A percentile compares a stretch with the other conserved stretches of the same genome.
Conservation (phyloP, 1,140 invertebrate species). For the Diorhabda sublineata region DNA sequence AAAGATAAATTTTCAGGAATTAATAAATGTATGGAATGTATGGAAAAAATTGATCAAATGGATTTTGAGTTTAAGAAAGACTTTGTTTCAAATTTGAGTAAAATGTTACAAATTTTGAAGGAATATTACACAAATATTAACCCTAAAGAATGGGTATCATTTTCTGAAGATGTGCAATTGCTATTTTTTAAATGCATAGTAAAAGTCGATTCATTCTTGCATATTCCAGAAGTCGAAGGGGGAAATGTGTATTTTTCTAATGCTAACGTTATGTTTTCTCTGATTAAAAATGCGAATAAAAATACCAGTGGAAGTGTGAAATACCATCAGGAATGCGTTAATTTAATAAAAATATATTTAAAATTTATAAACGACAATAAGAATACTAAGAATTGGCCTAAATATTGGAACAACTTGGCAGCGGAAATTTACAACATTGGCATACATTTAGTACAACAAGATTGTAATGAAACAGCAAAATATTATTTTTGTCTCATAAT, state of each 20-base stretch:
- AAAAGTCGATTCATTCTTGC: neutral
- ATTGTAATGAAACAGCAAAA: neutral
- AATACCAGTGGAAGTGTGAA: neutral
- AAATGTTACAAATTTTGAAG: neutral
- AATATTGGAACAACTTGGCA: constrained; percentile 4
- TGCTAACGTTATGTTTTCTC: too few relatives aligned
- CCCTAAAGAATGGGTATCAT: neutral
- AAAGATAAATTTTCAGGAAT: neutral
- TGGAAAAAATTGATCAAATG: constrained; percentile 5
- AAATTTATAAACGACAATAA: constrained; percentile 9
- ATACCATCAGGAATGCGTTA: neutral
- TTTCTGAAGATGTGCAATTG: constrained; percentile 4
- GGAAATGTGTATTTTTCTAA: too few relatives aligned
- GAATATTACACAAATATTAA: neutral
- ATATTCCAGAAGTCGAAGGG: neutral
- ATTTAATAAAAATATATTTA: constrained; percentile 3
- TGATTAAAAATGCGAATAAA: neutral
- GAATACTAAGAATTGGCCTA: constrained; percentile 1
- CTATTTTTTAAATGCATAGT: neutral
- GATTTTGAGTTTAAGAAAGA: neutral
- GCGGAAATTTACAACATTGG: constrained; percentile 12
- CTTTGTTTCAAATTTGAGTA: neutral
- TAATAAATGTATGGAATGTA: neutral
- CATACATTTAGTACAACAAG: constrained; percentile 1
- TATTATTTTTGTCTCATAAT: constrained; percentile 5